These are phyloP conservation scores for Octonoba sinensis DNA, from an alignment of 2,888 invertebrate species.

Conservation along the genomic window DNA sequence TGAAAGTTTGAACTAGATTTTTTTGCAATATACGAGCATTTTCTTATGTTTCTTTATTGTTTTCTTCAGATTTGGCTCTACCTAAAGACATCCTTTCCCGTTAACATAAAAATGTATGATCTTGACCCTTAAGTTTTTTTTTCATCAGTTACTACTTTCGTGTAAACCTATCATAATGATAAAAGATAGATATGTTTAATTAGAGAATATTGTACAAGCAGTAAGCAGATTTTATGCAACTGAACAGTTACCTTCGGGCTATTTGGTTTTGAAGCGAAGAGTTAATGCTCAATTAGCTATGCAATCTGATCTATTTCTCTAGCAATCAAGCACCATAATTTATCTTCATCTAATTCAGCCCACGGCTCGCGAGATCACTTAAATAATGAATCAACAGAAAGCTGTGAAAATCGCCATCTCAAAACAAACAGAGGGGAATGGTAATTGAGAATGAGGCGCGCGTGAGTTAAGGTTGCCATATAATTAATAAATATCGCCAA, in stretches of 20 bases:
- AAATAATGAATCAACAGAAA: slow-evolving; percentile 36
- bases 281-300: slow-evolving; percentile 23
- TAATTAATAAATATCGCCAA: slow-evolving; percentile 14
- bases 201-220: too few species aligned
- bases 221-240: too few species aligned
- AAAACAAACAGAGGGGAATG: slow-evolving; percentile 18
- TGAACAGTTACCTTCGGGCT: neutral
- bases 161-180: too few species aligned
- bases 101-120: too few species aligned
- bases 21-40: too few species aligned
- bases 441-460: slow-evolving; percentile 31
- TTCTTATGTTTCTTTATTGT: too few species aligned
- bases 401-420: slow-evolving; percentile 30
- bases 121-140: too few species aligned
- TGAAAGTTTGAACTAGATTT: too few species aligned
- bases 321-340: slow-evolving; percentile 18
- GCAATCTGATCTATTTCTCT: slow-evolving; percentile 23
- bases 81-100: too few species aligned
- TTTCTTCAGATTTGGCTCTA: too few species aligned
- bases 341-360: slow-evolving; percentile 8
- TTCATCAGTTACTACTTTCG: too few species aligned
- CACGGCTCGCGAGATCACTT: neutral
- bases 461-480: slow-evolving; percentile 4
- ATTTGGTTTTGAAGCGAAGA: neutral
- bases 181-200: too few species aligned